Evolutionary conservation across 2,797 vertebrate species (phyloP), one percentile per base, ranked within the genome.

Genomic region (Darevskia mixta): DNA sequence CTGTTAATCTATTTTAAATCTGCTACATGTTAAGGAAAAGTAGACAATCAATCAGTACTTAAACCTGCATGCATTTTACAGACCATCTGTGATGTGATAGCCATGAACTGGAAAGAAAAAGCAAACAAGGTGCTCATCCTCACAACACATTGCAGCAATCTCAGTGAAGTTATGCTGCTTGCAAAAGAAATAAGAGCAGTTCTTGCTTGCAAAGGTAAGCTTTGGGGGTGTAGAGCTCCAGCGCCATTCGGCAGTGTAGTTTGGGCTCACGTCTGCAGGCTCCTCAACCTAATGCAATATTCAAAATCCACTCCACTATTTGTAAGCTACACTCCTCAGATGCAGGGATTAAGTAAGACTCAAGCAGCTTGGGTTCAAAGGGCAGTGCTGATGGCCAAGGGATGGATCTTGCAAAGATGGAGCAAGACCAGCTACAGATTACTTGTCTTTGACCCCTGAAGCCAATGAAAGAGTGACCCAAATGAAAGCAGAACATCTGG

Each of bases 131-230:
- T 25, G 18, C 6, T 35, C 17, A 20, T 49, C 29, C 49, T 71
- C 64, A 82, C 27, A 13, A 23, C 83, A 38, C 29, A 87, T 87
- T 38, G 72, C 80, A 86, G 35, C 79, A 38, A 87, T 89, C 92
- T 91, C 91, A 87, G 89, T 90, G 83, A 78, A 83, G 23, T 20
- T 0, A 67, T 89, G 69, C 38, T 71, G 49, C 49, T 55, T 55
- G 71, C 75, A 17, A 3, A 76, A 76, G 91, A 90, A 8, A 27
- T 1, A 3, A 88, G 23, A 73, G 82, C 5, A 89, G 94, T 86
- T 90, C 83, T 32, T 82, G 79, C 18, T 76, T 27, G 11, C 67
- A n/a, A 15, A n/a, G n/a, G 9, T n/a, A n/a, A n/a, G 69, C 13
- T 71, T 71, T n/a, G 4, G 4, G 69, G 11, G 1, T 18, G 69